Percentiles rank a stretch among this genome's conserved stretches.
These are phyloP conservation scores for Diaprepes abbreviatus DNA, from an alignment of 2,888 invertebrate species.

Conservation along the genomic window DNA sequence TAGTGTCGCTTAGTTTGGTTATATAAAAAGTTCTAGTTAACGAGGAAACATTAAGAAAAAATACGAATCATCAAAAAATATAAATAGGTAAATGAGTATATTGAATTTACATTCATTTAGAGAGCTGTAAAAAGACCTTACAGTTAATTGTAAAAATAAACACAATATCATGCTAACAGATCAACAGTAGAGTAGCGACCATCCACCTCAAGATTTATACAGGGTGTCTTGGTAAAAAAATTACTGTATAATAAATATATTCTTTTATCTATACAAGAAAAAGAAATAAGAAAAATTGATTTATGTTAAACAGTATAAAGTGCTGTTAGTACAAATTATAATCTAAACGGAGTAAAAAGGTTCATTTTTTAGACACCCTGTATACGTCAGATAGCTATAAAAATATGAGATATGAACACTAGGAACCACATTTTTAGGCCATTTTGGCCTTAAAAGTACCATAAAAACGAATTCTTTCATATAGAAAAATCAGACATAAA, in stretches of 20 bases:
- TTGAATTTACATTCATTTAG: conserved; percentile 1
- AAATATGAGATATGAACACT: conserved; percentile 39
- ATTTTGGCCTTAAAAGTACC: conserved; percentile 28
- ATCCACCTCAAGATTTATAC: conserved; percentile 5
- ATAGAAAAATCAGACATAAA: conserved; percentile 46
- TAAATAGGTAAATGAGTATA: conserved; percentile 39
- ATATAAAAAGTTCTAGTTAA: no score
- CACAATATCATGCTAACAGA: conserved; percentile 30
- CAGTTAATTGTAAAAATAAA: conserved; percentile 20
- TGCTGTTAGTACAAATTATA: no score
- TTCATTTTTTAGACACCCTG: neutral
- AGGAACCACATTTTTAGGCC: conserved; percentile 46
- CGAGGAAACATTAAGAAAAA: no score
- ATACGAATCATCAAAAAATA: neutral
- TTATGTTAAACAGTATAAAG: no score
- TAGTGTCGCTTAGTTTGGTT: no score
- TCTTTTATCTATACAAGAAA: no score
- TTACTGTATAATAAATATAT: no score
- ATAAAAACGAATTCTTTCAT: conserved; percentile 33
- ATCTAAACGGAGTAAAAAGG: no score
- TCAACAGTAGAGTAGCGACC: conserved; percentile 29
- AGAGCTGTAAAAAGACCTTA: conserved; percentile 24
- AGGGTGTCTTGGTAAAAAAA: conserved; percentile 3
- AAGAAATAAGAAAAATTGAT: no score
- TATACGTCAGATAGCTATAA: conserved; percentile 3